Conservation (phyloP, 92 coral and sea anemone species). For the Scolanthus callimorphus region DNA sequence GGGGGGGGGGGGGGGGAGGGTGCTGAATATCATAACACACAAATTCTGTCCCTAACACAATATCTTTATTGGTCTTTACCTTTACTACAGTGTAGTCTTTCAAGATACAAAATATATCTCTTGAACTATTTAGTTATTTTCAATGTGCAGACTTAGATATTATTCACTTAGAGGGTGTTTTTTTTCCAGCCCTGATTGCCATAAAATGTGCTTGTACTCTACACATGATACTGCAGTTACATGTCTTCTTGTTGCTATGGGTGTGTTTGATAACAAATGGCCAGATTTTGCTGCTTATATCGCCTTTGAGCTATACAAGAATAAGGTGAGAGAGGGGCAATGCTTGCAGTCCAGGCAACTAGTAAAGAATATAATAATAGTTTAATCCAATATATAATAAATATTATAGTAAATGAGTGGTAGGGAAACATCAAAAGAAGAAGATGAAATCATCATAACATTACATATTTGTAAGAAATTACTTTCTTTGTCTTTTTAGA, state of each 20-base stretch:
- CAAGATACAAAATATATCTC: no score
- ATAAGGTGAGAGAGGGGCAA: conserved; percentile 70
- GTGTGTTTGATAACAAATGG: conserved; percentile 67
- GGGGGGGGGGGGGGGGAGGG: no score
- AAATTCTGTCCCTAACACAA: no score
- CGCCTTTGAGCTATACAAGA: conserved; percentile 77
- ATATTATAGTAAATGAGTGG: no score
- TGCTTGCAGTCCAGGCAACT: not conserved
- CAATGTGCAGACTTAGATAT: no score
- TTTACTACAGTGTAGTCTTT: no score
- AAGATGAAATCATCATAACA: no score
- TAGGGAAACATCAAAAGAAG: no score
- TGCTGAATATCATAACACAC: no score
- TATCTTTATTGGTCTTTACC: no score
- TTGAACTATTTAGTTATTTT: no score
- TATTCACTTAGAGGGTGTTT: no score
- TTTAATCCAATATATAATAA: not conserved
- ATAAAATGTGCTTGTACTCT: conserved; percentile 76
- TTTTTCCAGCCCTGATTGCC: conserved; percentile 18
- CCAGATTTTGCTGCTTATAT: conserved; percentile 78
- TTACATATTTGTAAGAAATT: not conserved
- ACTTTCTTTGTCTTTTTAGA: conserved; percentile 14
- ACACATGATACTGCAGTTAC: conserved; percentile 79
- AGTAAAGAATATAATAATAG: not conserved
- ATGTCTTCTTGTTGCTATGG: conserved; percentile 58